Evolutionary conservation across 2,113 vertebrate species (phyloP).

Genomic region (Onychostruthus taczanowskii): DNA sequence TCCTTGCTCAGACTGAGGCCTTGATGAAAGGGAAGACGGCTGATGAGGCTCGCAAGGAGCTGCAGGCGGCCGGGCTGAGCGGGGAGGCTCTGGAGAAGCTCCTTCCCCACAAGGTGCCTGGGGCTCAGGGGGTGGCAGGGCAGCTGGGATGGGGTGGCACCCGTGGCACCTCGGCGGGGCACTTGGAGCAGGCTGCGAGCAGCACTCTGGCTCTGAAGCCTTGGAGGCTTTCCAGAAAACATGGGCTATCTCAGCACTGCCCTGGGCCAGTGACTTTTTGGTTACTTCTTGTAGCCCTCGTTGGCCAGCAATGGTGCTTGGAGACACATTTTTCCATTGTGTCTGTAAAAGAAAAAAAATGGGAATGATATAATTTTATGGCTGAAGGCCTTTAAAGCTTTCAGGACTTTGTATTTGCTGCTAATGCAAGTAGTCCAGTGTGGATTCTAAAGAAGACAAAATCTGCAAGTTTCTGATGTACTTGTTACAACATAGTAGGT

Average conservation of each 20-base stretch:
- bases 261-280: not conserved
- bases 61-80: constrained; percentile 80
- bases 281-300: not conserved
- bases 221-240: not conserved
- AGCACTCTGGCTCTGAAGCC: not conserved
- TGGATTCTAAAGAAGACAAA: not conserved
- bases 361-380: rapidly evolving
- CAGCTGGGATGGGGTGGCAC: not conserved
- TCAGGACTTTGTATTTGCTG: not conserved
- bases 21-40: constrained; percentile 92
- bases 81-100: constrained; percentile 84
- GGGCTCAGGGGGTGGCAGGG: not conserved
- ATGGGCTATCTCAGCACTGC: not conserved
- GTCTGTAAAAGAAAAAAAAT: not conserved
- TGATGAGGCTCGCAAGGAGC: constrained; percentile 86
- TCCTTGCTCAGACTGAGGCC: constrained; percentile 95
- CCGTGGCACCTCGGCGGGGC: rapidly evolving
- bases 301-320: not conserved
- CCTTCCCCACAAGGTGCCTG: constrained; percentile 88
- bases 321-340: not conserved
- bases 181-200: not conserved
- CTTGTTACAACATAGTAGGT: not conserved
- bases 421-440: not conserved
- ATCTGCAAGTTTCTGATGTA: not conserved
- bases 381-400: not conserved